A percentile compares a stretch with the other conserved stretches of the same genome.
phyloP scores from a whole-genome alignment of 2,113 vertebrate species.

The Clinocottus analis region DNA sequence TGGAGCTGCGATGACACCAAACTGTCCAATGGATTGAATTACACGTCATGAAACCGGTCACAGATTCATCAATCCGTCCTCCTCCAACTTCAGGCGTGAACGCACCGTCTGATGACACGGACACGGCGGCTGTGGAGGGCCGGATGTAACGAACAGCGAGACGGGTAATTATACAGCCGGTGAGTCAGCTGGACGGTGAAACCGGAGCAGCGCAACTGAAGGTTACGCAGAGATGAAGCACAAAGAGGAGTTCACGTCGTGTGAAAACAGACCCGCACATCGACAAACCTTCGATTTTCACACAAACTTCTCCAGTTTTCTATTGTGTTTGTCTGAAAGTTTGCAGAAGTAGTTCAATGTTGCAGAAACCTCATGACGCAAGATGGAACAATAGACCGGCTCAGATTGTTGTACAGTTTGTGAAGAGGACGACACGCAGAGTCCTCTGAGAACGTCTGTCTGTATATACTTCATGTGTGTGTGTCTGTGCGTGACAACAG shows the following conservation, averaged over 20 bases:
- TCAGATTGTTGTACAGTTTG: conserved; percentile 8
- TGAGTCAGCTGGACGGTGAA: background rate
- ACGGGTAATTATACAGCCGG: background rate
- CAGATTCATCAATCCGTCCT: too few relatives aligned
- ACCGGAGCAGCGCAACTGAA: background rate
- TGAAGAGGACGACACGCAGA: conserved; percentile 3
- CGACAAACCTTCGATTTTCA: background rate
- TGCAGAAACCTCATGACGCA: background rate
- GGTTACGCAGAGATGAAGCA: background rate
- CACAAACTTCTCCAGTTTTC: background rate
- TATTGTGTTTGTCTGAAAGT: background rate
- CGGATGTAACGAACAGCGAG: background rate
- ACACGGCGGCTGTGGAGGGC: background rate
- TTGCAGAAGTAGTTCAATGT: background rate
- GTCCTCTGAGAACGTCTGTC: background rate
- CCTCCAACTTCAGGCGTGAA: background rate
- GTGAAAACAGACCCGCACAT: background rate
- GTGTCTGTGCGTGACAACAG: background rate
- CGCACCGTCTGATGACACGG: background rate
- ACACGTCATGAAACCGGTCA: too few relatives aligned
- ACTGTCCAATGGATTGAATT: too few relatives aligned
- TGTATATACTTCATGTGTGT: background rate
- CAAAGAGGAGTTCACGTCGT: background rate
- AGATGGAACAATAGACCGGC: conserved; percentile 11
- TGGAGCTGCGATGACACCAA: background rate